Evolutionary conservation across 2,888 invertebrate genomes (phyloP), one percentile per base, ranked within the genome.

Genomic region (Sinodicranocentrus sp.): DNA sequence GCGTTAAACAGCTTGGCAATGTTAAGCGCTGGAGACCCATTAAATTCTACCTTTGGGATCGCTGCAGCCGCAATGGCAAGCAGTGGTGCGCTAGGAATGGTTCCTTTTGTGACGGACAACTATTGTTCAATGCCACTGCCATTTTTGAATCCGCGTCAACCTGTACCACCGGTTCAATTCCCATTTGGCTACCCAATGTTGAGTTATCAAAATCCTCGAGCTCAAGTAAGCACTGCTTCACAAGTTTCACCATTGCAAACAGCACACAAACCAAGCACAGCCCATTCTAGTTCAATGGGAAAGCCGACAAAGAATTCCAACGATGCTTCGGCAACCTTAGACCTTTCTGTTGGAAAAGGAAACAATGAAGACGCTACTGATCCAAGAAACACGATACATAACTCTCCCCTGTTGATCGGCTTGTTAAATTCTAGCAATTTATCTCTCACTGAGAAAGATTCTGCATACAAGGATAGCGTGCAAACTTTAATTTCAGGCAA

Each of bases 41-140:
- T 73, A 23, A 43, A 3, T 2, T 17, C 61, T n/a, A 59, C 52
- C 48, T 52, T 52, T 21, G 48, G 48, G 28, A 17, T 19, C 1
- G 72, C 80, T 25, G 72, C 72, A 21, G 63, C 63, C 5, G 61
- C 43, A 21, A 63, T 48, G 2, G 39, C 71, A 19, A 48, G 54
- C 8, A 13, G 48, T n/a, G 63, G 57, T 2, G 71, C 63, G 48
- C 3, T 77, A 15, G 77, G 77, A 28, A 70, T 84, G 65, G 77
- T 83, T 33, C 86, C 86, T 33, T 84, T 82, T 10, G 71, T 84
- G 6, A 86, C 85, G 8, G 85, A 72, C 23, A 85, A 65, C 52
- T 86, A 80, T 52, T 73, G 73, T 44, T 84, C 84, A 0, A 44
- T 84, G 82, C 85, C 84, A 0, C 28, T 84, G 82, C 85, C 84